phyloP scores from a whole-genome alignment of 2,888 invertebrate genomes.

The Leptura quadrifasciata region DNA sequence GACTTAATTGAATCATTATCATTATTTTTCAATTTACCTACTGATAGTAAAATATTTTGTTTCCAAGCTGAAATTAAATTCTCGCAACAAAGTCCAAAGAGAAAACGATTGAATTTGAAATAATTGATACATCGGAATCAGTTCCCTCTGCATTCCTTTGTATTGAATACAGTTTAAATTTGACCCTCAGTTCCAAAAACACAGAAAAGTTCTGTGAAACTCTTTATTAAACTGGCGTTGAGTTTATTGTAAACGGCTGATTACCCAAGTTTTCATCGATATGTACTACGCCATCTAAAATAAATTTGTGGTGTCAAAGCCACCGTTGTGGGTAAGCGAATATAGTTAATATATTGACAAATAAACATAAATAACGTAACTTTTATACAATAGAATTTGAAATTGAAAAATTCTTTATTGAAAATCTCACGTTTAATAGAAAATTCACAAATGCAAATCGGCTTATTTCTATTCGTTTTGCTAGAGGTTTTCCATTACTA shows the following conservation, averaged over 20 bases:
- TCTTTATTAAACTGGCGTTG: background rate
- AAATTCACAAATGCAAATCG: background rate
- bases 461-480: background rate
- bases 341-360: conserved; percentile 11
- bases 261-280: conserved; percentile 6
- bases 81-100: background rate
- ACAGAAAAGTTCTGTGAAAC: background rate
- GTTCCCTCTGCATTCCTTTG: background rate
- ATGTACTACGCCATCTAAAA: background rate
- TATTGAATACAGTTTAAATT: background rate
- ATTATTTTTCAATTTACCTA: too few species aligned
- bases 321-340: background rate
- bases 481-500: conserved; percentile 5
- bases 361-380: conserved; percentile 4
- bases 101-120: background rate
- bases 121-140: background rate
- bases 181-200: background rate
- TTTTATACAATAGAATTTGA: background rate
- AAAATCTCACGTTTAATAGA: conserved; percentile 6
- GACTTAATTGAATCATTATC: too few species aligned
- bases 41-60: background rate
- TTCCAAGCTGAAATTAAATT: background rate
- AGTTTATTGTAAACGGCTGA: background rate
- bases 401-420: conserved; percentile 17
- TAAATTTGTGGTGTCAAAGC: conserved; percentile 18